These are phyloP conservation scores for Calycopis cecrops DNA, from an alignment of 1,140 invertebrate species.

Conservation along the genomic window DNA sequence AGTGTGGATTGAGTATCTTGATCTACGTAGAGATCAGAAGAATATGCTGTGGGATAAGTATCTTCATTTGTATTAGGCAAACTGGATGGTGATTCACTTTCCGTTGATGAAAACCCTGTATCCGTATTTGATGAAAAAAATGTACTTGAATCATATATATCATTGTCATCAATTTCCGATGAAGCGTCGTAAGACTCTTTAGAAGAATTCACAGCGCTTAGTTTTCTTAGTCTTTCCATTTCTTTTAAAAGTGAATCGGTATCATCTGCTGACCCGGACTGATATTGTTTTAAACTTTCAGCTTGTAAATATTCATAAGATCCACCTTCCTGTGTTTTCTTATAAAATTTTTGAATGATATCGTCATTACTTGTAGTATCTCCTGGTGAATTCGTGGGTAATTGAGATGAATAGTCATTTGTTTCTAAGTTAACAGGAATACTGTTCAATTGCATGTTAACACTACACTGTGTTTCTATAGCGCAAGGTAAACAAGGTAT, in stretches of 20 bases:
- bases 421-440: not conserved
- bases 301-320: not conserved
- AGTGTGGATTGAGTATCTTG: not conserved
- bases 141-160: conserved; percentile 18
- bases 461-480: conserved; percentile 16
- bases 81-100: not conserved
- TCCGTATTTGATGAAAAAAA: conserved; percentile 15
- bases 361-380: not conserved
- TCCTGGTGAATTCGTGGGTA: not conserved
- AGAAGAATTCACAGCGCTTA: conserved; percentile 19
- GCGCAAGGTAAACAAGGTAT: conserved; percentile 48
- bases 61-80: not conserved
- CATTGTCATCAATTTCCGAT: conserved; percentile 32
- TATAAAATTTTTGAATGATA: not conserved
- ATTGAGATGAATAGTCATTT: not conserved
- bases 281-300: conserved; percentile 10
- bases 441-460: not conserved
- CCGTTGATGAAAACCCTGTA: conserved; percentile 7
- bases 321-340: not conserved
- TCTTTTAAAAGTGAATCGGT: conserved; percentile 25
- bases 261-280: conserved; percentile 1
- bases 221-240: conserved; percentile 37
- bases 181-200: conserved; percentile 8
- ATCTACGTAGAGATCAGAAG: not conserved
- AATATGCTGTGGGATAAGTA: not conserved